Conservation (phyloP, 92 coral and sea anemone species). For the Chrysogorgia sp. region DNA sequence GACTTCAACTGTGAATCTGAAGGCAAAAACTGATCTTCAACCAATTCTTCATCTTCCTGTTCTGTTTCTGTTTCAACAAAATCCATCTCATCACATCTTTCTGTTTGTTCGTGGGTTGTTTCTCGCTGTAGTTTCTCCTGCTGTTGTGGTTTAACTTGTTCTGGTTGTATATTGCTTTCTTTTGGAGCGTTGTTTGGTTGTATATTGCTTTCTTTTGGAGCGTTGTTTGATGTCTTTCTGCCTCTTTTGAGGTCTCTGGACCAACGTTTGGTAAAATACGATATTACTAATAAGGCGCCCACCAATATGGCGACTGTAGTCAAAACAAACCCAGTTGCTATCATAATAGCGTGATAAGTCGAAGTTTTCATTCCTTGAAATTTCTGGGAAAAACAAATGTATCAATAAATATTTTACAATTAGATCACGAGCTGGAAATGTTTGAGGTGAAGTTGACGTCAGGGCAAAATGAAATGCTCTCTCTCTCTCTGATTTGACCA, state of each 20-base stretch:
- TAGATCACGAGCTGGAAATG: too few species aligned
- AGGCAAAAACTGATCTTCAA: slow-evolving; percentile 91
- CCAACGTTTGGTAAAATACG: slow-evolving; percentile 52
- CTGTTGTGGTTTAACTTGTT: background rate
- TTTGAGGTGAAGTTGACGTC: too few species aligned
- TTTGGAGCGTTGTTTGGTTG: slow-evolving; percentile 43
- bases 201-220: background rate
- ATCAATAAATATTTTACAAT: too few species aligned
- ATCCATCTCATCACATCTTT: background rate
- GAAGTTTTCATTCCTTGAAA: slow-evolving; percentile 15
- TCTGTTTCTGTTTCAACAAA: slow-evolving; percentile 82
- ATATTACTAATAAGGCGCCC: slow-evolving; percentile 75
- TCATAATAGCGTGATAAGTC: slow-evolving; percentile 34
- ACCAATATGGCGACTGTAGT: slow-evolving; percentile 83
- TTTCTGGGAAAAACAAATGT: slow-evolving; percentile 13
- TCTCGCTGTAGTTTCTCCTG: background rate
- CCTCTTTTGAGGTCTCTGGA: slow-evolving; percentile 11
- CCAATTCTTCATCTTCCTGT: slow-evolving; percentile 83
- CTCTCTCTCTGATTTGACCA: too few species aligned
- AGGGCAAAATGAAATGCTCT: too few species aligned
- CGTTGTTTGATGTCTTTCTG: background rate
- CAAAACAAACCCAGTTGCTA: slow-evolving; percentile 67
- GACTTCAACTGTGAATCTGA: slow-evolving; percentile 96
- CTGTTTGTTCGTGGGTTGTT: slow-evolving; percentile 77
- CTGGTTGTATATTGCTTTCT: background rate